Evolutionary conservation across 2,797 vertebrate genomes (phyloP), one percentile per base, ranked within the genome.

Genomic region (Trichosurus vulpecula): DNA sequence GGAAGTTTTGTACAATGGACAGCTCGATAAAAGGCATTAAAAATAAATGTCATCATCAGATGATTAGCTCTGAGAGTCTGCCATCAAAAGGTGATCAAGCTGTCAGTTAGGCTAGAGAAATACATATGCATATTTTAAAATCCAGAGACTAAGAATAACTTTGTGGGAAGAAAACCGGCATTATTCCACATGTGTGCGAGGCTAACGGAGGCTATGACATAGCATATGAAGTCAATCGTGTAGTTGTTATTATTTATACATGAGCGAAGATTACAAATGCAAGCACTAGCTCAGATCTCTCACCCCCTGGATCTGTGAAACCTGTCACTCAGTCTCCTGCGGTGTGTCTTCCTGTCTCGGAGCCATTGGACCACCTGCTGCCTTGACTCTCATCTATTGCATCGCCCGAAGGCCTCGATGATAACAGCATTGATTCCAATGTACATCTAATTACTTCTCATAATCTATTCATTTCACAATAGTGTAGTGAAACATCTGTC

Each of bases 371-470:
- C 99, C 99, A 99, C 99, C 99, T 99, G 99, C 99, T 99, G 99
- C 98, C 98, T 98, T 99, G 98, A 99, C 98, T 99, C 99, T 99
- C 99, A 99, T 99, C 99, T 99, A 98, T 98, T 98, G 98, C 99
- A 99, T 99, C 94, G 99, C 99, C 99, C 98, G 98, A 99, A 99
- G 99, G 99, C 99, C 99, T 99, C 99, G 99, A 99, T 99, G 99
- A 99, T 99, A 99, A 99, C 99, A 99, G 99, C 99, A 99, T 99
- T 99, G 99, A 99, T 99, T 99, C 99, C 99, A 99, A 99, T 99
- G 99, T 99, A 99, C 99, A 99, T 99, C 99, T 99, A 99, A 99
- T 99, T 99, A 99, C 99, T 99, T 99, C 99, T 99, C 99, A 99
- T 99, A 99, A 99, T 99, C 99, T 99, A 99, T 99, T 99, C 99